Conservation (phyloP, 2,888 invertebrate species). For the Noctua pronuba region DNA sequence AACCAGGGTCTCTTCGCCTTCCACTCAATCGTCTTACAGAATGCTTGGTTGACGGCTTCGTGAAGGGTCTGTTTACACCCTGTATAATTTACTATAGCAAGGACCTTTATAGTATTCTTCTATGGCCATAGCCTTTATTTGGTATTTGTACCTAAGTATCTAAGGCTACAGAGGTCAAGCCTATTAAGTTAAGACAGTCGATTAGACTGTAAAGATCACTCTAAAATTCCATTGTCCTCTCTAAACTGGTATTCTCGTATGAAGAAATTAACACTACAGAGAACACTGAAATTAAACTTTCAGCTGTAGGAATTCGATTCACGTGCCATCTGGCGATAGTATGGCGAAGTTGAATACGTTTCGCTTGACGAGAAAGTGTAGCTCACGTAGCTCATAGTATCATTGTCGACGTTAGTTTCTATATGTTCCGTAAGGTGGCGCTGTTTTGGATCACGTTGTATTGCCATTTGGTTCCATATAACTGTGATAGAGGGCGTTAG, state of each 20-base stretch:
- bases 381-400: neutral
- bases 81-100: neutral
- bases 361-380: neutral
- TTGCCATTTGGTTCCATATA: neutral
- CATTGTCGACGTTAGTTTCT: neutral
- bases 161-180: neutral
- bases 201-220: neutral
- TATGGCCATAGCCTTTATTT: neutral
- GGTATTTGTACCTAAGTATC: neutral
- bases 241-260: neutral
- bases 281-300: neutral
- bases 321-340: conserved; percentile 15
- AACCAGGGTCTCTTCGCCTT: too few species aligned
- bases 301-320: neutral
- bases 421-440: neutral
- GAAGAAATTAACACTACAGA: neutral
- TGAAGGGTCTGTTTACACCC: too few species aligned
- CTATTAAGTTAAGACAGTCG: neutral
- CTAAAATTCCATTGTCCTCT: neutral
- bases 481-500: conserved; percentile 22
- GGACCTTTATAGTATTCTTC: neutral
- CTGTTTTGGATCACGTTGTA: neutral
- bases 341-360: neutral
- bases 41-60: too few species aligned
- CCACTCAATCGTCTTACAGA: too few species aligned